Base-by-base conservation (phyloP, 2,888 invertebrate genomes). In the Drosophila buzzatii region DNA sequence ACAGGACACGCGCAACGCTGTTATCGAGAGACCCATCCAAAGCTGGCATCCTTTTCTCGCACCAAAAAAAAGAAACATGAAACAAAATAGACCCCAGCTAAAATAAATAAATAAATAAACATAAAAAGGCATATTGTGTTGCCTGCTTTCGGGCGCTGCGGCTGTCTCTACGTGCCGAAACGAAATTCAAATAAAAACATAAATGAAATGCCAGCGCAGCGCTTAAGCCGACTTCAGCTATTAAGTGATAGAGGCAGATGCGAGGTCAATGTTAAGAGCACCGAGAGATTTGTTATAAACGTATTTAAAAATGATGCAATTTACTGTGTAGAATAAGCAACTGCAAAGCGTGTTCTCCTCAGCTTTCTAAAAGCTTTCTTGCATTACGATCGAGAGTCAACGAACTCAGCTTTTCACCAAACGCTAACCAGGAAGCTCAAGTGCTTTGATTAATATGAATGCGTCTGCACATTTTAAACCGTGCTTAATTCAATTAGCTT, bases 401-500 rank as follows among this genome's bases (percentile, higher is more conserved):
- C 59, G 82, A 82, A 80, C 87, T 75, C 55, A 23, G 37, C 23
- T 58, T 39, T 44, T 60, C 60, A 41, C 18, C 55, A 55, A 41
- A 37, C 6, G 39, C 16, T 49, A 66, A 79, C 68, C 72, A 61
- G 84, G 82, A 76, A 84, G 63, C 27, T 41, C 51, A 62, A 41
- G 39, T 27, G 45, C 42, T 56, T 73, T 83, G 78, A 86, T 84
- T 76, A 80, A 84, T 66, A 52, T 49, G 47, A 74, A 69, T 81
- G 67, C 63, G 51, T 59, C 58, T 56, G 60, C 63, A 53, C 49
- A 62, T 55, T 73, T 49, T 60, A 70, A 81, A 55, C 73, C 66
- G 53, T 44, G 70, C 77, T 76, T 82, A 87, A 87, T 85, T 85
- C 81, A 85, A 85, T 85, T 85, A 64, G 59, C 61, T 57, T 73